These are phyloP conservation scores for Xestia ashworthii DNA, from an alignment of 2,888 invertebrate species.

Conservation along the genomic window DNA sequence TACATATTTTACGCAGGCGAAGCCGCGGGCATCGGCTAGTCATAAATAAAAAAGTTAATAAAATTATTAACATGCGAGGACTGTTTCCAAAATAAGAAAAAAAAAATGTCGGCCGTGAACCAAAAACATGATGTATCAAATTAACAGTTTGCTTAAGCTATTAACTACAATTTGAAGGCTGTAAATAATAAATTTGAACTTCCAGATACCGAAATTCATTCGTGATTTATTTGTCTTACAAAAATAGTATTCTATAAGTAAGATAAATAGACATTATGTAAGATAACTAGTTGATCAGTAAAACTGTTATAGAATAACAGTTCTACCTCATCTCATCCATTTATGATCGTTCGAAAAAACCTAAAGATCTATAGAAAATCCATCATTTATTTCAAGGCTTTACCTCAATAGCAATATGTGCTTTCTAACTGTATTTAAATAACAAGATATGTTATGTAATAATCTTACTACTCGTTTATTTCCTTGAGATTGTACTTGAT, in stretches of 20 bases:
- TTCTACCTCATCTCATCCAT: no score
- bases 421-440: neutral
- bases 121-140: constrained; percentile 23
- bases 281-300: no score
- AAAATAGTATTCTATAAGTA: no score
- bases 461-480: constrained; percentile 4
- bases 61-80: constrained; percentile 6
- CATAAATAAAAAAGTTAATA: neutral
- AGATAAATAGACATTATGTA: no score
- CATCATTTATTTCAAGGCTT: neutral
- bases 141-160: constrained; percentile 25
- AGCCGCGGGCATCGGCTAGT: no score
- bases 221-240: neutral
- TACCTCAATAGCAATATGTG: neutral
- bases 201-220: neutral
- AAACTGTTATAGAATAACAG: no score
- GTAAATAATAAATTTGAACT: constrained; percentile 6
- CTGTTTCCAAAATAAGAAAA: constrained; percentile 20
- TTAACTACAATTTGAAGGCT: constrained; percentile 30
- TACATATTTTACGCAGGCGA: no score
- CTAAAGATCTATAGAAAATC: neutral
- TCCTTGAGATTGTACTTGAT: constrained; percentile 1
- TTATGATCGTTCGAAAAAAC: constrained; percentile 1
- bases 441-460: neutral
- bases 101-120: constrained; percentile 10